These are phyloP conservation scores for Lepidonotus clava DNA, from an alignment of 2,888 invertebrate genomes.

Conservation along the genomic window DNA sequence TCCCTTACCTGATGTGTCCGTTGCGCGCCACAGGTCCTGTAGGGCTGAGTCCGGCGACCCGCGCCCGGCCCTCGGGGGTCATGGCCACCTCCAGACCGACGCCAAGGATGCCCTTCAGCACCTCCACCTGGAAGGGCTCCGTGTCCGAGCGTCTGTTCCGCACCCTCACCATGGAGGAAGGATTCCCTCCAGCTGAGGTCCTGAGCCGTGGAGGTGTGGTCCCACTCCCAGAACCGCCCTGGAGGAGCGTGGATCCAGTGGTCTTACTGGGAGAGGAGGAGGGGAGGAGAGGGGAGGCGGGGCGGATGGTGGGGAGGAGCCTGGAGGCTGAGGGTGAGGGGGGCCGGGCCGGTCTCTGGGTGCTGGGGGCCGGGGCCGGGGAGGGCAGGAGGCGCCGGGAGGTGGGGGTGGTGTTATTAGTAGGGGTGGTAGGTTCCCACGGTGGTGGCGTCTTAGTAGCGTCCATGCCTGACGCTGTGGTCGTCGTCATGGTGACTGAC, in stretches of 20 bases:
- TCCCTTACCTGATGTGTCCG: conserved; percentile 76
- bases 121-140: conserved; percentile 75
- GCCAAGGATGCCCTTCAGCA: conserved; percentile 76
- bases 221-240: background rate
- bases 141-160: conserved; percentile 67
- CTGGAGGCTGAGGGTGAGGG: conserved; percentile 26
- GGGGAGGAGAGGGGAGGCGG: background rate
- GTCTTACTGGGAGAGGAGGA: background rate
- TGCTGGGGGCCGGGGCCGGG: background rate
- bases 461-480: background rate
- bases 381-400: background rate
- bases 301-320: conserved; percentile 5
- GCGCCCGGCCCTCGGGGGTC: conserved; percentile 68
- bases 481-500: conserved; percentile 22
- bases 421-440: background rate
- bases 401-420: background rate
- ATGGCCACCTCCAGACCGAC: conserved; percentile 74
- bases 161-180: background rate
- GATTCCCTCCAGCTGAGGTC: background rate
- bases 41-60: conserved; percentile 72
- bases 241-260: background rate
- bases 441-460: background rate
- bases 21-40: conserved; percentile 74
- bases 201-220: background rate
- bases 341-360: background rate